A percentile compares a stretch with the other conserved stretches of the same genome.
Evolutionary conservation across 2,113 vertebrate species (phyloP).

Genomic region (Neoarius graeffei): DNA sequence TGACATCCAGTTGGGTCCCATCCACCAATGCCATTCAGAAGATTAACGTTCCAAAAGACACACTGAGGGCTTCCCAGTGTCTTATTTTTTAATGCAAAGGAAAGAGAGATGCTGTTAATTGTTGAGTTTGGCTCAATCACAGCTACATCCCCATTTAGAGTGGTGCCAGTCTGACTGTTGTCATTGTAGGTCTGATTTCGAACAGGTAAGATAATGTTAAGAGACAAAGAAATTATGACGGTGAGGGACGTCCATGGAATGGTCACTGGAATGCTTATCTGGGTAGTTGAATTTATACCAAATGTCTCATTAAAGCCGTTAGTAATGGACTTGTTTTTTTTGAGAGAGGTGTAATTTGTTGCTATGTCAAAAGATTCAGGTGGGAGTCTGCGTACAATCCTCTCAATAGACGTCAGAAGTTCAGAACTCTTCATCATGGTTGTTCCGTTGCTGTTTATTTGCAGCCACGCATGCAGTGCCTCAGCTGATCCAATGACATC

Average conservation of each 20-base stretch:
- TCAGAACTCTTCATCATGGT: not conserved
- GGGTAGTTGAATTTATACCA: not conserved
- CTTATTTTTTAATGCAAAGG: conserved; percentile 70
- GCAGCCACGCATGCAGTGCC: not conserved
- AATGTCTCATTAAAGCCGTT: not conserved
- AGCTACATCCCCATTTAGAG: conserved; percentile 72
- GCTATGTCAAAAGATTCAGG: not conserved
- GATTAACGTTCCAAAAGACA: not conserved
- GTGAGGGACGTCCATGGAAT: not conserved
- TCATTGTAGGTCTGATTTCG: not conserved
- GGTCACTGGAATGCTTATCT: not conserved
- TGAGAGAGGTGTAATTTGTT: not conserved
- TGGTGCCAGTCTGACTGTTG: not conserved
- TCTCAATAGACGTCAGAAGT: not conserved
- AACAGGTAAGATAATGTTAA: conserved; percentile 19
- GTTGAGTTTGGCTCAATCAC: conserved; percentile 64
- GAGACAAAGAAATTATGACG: not conserved
- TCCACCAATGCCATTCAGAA: not conserved
- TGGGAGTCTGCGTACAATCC: not conserved
- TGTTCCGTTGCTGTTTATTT: not conserved
- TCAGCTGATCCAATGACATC: conserved; percentile 12
- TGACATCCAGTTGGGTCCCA: not conserved
- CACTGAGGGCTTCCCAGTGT: conserved; percentile 23
- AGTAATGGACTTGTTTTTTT: not conserved
- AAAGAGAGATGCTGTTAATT: conserved; percentile 65